A percentile compares a stretch with the other conserved stretches of the same genome.
These are phyloP conservation scores for Eilema sororculum DNA, from an alignment of 2,888 invertebrate genomes.

Conservation along the genomic window DNA sequence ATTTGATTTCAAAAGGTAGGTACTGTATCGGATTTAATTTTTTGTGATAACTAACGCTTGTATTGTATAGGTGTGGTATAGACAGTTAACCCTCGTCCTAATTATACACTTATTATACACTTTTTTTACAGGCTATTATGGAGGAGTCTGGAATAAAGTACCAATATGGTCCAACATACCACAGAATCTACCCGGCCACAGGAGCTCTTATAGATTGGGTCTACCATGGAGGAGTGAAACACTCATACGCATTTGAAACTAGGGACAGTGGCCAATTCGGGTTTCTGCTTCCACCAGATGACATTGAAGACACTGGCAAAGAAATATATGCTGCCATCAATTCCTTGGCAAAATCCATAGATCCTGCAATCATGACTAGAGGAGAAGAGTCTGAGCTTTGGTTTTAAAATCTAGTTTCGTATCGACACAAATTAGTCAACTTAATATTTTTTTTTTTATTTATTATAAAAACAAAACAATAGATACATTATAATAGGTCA, in stretches of 20 bases:
- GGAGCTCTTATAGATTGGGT: constrained; percentile 60
- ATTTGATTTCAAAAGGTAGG: too few species aligned
- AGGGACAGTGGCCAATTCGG: constrained; percentile 54
- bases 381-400: constrained; percentile 30
- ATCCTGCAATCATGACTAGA: constrained; percentile 18
- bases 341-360: constrained; percentile 46
- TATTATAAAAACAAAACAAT: too few species aligned
- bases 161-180: constrained; percentile 50
- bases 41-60: too few species aligned
- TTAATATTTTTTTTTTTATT: too few species aligned
- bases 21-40: too few species aligned
- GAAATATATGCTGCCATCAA: constrained; percentile 54
- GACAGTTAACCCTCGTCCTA: too few species aligned
- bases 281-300: constrained; percentile 53
- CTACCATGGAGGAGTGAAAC: constrained; percentile 51
- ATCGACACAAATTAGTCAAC: neutral
- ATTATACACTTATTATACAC: too few species aligned
- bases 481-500: too few species aligned
- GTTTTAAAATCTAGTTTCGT: constrained; percentile 37
- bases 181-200: constrained; percentile 53
- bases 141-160: constrained; percentile 46
- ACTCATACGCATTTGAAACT: constrained; percentile 55
- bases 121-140: constrained; percentile 53
- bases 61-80: too few species aligned
- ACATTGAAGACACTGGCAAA: constrained; percentile 54